Evolutionary conservation across 2,888 invertebrate species (phyloP).

Genomic region (Caenorhabditis sinica): DNA sequence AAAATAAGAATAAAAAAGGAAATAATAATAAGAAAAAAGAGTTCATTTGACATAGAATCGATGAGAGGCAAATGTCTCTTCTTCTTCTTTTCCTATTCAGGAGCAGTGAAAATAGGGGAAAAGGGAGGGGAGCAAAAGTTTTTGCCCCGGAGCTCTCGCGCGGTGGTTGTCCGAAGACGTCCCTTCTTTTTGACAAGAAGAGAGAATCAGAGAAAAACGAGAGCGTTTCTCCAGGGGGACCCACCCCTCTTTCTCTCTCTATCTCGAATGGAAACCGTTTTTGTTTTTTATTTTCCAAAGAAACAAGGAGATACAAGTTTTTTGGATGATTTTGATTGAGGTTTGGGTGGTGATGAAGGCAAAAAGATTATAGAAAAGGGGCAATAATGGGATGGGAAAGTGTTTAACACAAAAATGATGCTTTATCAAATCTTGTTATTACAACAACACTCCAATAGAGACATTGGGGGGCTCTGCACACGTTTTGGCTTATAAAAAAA

Average conservation of each 20-base stretch:
- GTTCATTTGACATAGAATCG: slow-evolving; percentile 20
- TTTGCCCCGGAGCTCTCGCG: slow-evolving; percentile 14
- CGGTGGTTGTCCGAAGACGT: slow-evolving; percentile 22
- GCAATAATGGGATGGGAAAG: slow-evolving; percentile 27
- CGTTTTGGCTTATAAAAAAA: slow-evolving; percentile 7
- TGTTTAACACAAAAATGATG: slow-evolving; percentile 67
- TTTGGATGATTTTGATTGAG: background rate
- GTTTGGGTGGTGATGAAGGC: background rate
- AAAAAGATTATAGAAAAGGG: slow-evolving; percentile 25
- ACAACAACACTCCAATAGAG: slow-evolving; percentile 66
- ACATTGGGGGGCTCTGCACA: slow-evolving; percentile 36
- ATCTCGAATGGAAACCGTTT: background rate
- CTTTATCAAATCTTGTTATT: slow-evolving; percentile 70
- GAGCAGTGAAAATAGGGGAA: slow-evolving; percentile 1
- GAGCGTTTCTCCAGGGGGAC: slow-evolving; percentile 1
- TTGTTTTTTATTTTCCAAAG: slow-evolving; percentile 36
- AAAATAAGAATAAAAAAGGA: background rate
- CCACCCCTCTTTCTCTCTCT: too few relatives aligned
- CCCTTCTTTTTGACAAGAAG: slow-evolving; percentile 7
- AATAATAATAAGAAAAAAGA: background rate
- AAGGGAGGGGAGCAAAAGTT: slow-evolving; percentile 56
- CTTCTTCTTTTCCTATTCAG: background rate
- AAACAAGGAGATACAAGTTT: slow-evolving; percentile 55
- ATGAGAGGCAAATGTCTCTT: background rate
- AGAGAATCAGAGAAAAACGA: slow-evolving; percentile 14